Base-by-base conservation (phyloP, 2,888 invertebrate species). In the Mythimna vitellina region DNA sequence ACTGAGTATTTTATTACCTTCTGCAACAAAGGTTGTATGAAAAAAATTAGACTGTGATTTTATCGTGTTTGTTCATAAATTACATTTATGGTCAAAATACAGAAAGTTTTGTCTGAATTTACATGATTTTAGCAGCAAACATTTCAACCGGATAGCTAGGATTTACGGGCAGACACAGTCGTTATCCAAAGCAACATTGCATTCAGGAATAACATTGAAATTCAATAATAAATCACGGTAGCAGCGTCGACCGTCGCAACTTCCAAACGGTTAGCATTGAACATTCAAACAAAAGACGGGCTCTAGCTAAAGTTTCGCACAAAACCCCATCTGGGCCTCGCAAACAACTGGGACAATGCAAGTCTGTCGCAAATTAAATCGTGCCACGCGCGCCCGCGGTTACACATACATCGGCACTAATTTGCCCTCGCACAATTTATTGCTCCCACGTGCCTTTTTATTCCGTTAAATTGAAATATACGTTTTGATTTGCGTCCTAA, bases 291-390 rank as follows among this genome's bases (percentile, higher is more conserved):
- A 92, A 92, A 92, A 92, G 91, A 88, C 87, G 85, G 75, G 81
- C 80, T 86, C 79, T 71, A 80, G 82, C 75, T 84, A 86, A 90
- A 91, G 87, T 92, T 92, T 89, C 60, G 71, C 84, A 83, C 82
- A 85, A 87, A 89, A 85, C 85, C 86, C 87, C 86, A 89, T 88
- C 88, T 89, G 88, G 87, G 86, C 73, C 82, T 89, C 87, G 86
- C 89, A 91, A 92, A 92, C 91, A 93, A 91, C 86, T 82, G 82
- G 87, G 88, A 91, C 92, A 91, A 90, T 91, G 92, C 90, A 91
- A 88, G 87, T 86, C 82, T 67, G 80, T 88, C 89, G 84, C 91
- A 92, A 92, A 92, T 91, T 92, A 92, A 92, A 93, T 91, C 88
- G 88, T 80, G 87, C 89, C 83, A 82, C 80, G 78, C 83, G 82